Percentiles rank a stretch among this genome's conserved stretches.
Conservation (phyloP, 2,797 vertebrate species). For the Spatula clypeata region DNA sequence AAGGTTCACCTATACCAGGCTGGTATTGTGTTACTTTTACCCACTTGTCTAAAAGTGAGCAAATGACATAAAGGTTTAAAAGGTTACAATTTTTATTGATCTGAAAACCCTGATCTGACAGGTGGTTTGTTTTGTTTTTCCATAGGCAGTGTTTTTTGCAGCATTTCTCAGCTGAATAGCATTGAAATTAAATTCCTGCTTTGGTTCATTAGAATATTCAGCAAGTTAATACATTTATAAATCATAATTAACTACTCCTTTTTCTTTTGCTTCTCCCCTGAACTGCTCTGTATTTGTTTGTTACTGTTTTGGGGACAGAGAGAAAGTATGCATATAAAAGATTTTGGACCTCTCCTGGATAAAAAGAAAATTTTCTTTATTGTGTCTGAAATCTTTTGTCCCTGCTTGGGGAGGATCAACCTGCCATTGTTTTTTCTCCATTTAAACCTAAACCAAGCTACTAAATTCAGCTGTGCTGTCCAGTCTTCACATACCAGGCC, state of each 20-base stretch:
- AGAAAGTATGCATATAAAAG: not conserved
- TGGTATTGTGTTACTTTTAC: not conserved
- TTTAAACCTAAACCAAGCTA: not conserved
- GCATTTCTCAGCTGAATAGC: slow-evolving; percentile 26
- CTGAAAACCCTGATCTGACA: slow-evolving; percentile 16
- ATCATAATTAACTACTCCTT: slow-evolving; percentile 75
- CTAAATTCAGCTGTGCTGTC: not conserved
- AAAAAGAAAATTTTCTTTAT: not conserved
- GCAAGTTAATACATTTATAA: slow-evolving; percentile 76
- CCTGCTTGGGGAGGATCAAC: not conserved
- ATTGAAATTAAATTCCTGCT: slow-evolving; percentile 73
- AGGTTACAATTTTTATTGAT: slow-evolving; percentile 48
- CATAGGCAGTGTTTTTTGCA: slow-evolving; percentile 29
- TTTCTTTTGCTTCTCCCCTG: slow-evolving; percentile 63
- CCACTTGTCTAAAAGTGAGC: not conserved
- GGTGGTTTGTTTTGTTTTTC: slow-evolving; percentile 32
- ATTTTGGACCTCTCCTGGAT: not conserved
- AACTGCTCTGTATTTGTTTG: slow-evolving; percentile 63
- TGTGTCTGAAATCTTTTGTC: not conserved
- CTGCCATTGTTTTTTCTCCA: not conserved
- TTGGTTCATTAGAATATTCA: slow-evolving; percentile 74
- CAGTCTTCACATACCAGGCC: not conserved
- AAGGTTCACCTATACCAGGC: not conserved
- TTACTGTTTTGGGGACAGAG: not conserved
- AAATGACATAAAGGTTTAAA: slow-evolving; percentile 50